Evolutionary conservation across 2,888 invertebrate genomes (phyloP).

Genomic region (Carabus problematicus): DNA sequence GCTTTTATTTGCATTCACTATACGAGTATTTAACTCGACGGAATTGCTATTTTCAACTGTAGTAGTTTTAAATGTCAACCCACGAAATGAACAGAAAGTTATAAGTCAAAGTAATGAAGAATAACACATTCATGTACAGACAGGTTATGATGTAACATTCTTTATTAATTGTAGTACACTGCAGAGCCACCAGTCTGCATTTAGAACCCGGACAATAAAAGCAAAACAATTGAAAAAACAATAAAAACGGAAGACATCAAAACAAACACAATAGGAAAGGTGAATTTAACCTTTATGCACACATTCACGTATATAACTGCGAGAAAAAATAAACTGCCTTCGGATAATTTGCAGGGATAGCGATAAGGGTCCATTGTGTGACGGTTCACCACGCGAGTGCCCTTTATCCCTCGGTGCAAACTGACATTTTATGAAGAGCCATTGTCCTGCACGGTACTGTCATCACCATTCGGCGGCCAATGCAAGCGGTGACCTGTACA

Average conservation of each 20-base stretch:
- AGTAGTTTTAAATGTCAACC: too few relatives aligned
- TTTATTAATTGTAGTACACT: too few relatives aligned
- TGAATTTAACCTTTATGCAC: background rate
- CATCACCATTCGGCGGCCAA: background rate
- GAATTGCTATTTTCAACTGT: too few relatives aligned
- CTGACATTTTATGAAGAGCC: constrained; percentile 31
- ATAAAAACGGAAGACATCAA: background rate
- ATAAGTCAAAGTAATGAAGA: too few relatives aligned
- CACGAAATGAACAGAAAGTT: too few relatives aligned
- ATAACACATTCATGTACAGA: too few relatives aligned
- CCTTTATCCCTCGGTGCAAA: constrained; percentile 10
- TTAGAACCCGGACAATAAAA: too few relatives aligned
- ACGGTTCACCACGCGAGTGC: background rate
- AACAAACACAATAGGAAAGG: background rate
- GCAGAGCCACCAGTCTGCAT: too few relatives aligned
- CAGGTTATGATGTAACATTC: too few relatives aligned
- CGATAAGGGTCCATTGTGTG: background rate
- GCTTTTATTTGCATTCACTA: too few relatives aligned
- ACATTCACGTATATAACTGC: background rate
- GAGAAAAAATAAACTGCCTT: background rate
- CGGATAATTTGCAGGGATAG: constrained; percentile 6
- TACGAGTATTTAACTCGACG: too few relatives aligned
- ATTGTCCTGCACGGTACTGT: constrained; percentile 32
- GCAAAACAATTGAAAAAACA: too few relatives aligned
- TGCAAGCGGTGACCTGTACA: background rate